Base-by-base conservation (phyloP, 2,113 vertebrate genomes). In the Corythoichthys haematopterus region DNA sequence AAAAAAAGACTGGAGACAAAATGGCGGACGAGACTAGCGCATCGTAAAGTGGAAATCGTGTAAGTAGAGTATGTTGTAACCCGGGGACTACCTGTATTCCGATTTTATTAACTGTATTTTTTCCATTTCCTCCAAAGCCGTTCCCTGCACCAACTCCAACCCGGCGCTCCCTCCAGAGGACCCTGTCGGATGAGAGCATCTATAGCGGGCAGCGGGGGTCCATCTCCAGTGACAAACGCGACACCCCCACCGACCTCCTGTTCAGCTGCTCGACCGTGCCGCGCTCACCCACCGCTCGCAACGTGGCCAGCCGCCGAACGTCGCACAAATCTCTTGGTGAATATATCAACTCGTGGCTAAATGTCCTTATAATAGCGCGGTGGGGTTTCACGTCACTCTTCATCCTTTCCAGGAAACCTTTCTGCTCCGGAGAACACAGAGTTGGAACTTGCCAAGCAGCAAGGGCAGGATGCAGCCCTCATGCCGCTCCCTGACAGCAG, bases 151-250 rank as follows among this genome's bases (percentile, higher is more conserved):
- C 93, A 0, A 91, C 92, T 36, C 90, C 93, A 4, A 88, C 89
- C 33, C 92, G 94, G 38, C 94, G 94, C 79, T 91, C 94, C 80
- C 87, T 98, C 78, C 95, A 98, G 86, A 92, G 96, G 64, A 97
- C 96, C 1, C 87, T 97, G 80, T 98, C 96, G 1, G 96, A 98
- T 10, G 96, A 98, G 90, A 98, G 96, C 58, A 97, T 98, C 85
- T 98, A 98, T 89, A 95, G 95, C 16, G 90, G 95, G 59, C 96
- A 96, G 75, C 91, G 96, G 79, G 95, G 96, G 40, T 90, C 93
- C 7, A 92, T 93, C 45, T 81, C 81, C 82, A 40, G 75, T 10
- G 93, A 94, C 80, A 94, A 94, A 84, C 93, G 94, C 69, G 93
- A 94, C 77, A 88, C 93, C 61, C 93, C 96, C 72, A 92, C 91